phyloP scores from a whole-genome alignment of 1,140 invertebrate genomes.

The Papilio helenus region DNA sequence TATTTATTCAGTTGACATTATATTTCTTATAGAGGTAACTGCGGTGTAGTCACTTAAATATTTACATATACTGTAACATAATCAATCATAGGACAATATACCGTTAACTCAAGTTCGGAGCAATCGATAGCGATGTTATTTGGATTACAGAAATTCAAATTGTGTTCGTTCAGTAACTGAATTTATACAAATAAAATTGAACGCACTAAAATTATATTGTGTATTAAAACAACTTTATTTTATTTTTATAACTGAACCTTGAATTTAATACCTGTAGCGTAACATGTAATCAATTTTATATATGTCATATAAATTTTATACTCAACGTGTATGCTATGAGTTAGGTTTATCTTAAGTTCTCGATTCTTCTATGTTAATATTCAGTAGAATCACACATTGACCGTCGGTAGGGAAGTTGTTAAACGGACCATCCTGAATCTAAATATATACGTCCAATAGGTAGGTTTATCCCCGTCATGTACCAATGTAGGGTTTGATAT shows the following conservation, averaged over 20 bases:
- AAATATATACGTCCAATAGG: too few species aligned
- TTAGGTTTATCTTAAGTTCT: too few species aligned
- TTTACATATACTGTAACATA: background rate
- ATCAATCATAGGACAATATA: slow-evolving; percentile 10
- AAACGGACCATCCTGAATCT: too few species aligned
- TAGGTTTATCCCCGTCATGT: too few species aligned
- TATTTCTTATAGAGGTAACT: background rate
- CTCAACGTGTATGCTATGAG: too few species aligned
- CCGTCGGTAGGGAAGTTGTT: too few species aligned
- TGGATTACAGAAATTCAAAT: background rate
- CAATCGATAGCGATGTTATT: slow-evolving; percentile 1
- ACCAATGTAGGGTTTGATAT: too few species aligned
- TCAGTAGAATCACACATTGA: too few species aligned
- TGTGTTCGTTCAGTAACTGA: background rate
- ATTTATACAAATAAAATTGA: background rate
- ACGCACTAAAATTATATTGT: background rate
- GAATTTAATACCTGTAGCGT: background rate
- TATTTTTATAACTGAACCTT: background rate
- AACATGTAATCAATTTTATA: background rate
- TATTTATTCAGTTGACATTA: background rate
- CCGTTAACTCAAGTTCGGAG: background rate
- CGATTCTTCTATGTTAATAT: too few species aligned
- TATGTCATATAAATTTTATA: background rate
- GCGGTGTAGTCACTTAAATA: background rate
- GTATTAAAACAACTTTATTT: background rate